A percentile compares a stretch with the other conserved stretches of the same genome.
Conservation (phyloP, 2,113 vertebrate species). For the Barnardius zonarius region DNA sequence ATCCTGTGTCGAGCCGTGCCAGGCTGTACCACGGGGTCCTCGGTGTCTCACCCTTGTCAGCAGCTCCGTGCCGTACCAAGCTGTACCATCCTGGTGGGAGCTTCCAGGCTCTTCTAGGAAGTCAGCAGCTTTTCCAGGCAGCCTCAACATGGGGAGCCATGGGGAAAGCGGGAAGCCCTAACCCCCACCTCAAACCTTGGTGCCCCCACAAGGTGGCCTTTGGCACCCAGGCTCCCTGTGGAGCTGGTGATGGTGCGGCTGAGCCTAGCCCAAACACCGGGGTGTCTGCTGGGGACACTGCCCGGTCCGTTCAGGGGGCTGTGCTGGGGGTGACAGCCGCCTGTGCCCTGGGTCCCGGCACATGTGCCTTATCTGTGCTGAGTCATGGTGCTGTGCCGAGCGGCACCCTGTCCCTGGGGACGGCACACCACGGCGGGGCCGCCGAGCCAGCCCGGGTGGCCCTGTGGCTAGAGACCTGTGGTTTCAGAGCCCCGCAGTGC, state of each 20-base stretch:
- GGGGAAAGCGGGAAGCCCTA: background rate
- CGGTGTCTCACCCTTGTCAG: background rate
- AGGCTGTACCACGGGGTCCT: background rate
- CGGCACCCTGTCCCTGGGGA: background rate
- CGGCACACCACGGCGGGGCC: accelerated
- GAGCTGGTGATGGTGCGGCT: background rate
- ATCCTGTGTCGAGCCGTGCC: background rate
- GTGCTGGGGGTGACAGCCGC: accelerated
- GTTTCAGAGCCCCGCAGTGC: accelerated
- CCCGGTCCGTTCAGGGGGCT: accelerated
- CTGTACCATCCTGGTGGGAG: background rate
- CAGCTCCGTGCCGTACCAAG: background rate
- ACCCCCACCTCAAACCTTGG: background rate
- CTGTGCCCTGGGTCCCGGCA: accelerated
- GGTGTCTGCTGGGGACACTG: accelerated
- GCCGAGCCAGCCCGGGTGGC: accelerated
- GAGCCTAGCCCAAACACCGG: accelerated
- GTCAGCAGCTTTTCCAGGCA: background rate
- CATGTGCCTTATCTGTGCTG: background rate
- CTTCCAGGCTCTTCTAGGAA: background rate
- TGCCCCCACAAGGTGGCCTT: background rate
- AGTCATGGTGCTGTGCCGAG: background rate
- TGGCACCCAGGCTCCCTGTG: accelerated
- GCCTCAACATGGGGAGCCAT: background rate
- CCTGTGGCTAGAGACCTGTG: background rate